Conservation (phyloP, 2,113 vertebrate species). For the Pica pica region DNA sequence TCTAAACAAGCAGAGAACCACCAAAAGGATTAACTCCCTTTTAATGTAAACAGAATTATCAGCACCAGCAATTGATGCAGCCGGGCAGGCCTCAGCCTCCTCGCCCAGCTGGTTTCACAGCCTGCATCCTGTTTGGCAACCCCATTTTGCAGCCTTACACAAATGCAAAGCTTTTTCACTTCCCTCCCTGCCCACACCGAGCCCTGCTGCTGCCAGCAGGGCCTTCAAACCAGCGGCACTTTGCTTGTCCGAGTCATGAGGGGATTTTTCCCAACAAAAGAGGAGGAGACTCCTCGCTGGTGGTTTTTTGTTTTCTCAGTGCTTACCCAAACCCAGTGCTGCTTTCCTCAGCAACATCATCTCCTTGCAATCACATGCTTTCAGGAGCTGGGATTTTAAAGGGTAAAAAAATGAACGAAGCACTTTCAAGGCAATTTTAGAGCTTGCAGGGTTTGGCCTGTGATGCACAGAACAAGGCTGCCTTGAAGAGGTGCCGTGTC, state of each 20-base stretch:
- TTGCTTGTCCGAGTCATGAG: accelerated
- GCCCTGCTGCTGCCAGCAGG: neutral
- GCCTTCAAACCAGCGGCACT: accelerated
- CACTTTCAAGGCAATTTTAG: neutral
- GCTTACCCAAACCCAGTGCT: neutral
- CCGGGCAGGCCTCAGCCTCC: neutral
- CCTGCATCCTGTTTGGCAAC: slow-evolving; percentile 20
- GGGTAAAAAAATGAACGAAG: neutral
- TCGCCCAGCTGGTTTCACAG: neutral
- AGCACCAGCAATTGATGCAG: neutral
- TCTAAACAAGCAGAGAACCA: neutral
- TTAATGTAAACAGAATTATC: neutral
- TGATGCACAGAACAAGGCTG: neutral
- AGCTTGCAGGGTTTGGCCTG: neutral
- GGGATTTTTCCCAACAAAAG: neutral
- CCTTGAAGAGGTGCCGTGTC: neutral
- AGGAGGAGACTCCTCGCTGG: neutral
- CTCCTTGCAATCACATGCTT: neutral
- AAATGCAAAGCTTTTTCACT: neutral
- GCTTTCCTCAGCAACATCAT: neutral
- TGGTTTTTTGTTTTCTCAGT: neutral
- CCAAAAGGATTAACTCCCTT: neutral
- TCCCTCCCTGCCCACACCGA: neutral
- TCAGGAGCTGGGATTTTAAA: neutral
- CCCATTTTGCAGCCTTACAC: neutral